Base-by-base conservation (phyloP, 2,797 vertebrate genomes). In the Muraenolepis orangiensis region DNA sequence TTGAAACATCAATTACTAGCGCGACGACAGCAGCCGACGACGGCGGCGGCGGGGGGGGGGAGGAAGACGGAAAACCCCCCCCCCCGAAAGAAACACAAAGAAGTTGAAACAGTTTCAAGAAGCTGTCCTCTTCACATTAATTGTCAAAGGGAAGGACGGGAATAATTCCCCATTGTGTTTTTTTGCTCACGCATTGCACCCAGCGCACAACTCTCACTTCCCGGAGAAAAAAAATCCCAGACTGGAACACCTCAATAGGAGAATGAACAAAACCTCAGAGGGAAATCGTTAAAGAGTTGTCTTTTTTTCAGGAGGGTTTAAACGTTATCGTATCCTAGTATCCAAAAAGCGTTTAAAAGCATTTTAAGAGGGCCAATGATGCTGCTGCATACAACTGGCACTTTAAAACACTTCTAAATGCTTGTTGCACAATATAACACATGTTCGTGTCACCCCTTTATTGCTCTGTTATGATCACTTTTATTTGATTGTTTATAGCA, bases 111-210 rank as follows among this genome's bases (percentile, higher is more conserved):
- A 2, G n/a, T 26, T 61, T 64, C 57, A 64, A 64, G 57, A 28
- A 64, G 13, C 57, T 26, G n/a, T 28, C 57, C 57, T 64, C 57
- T 64, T 64, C 7, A 12, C 11, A 64, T 64, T 10, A 64, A 26
- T 64, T 26, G n/a, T n/a, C n/a, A n/a, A n/a, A n/a, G 12, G 3
- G 26, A 23, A 64, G 57, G 8, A 64, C 57, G 26, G 57, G 57
- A 64, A 64, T 64, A 64, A 64, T 64, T 34, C 26, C 57, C 57
- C 23, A 64, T 64, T 64, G 57, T 64, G n/a, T n/a, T n/a, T n/a
- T n/a, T n/a, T 64, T 64, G n/a, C 57, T 64, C 57, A 26, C 23
- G 40, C 40, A 16, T 1, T 46, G 40, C 40, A 26, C 57, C 57
- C 57, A 26, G 57, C n/a, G n/a, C n/a, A n/a, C n/a, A n/a, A n/a